Base-by-base conservation (phyloP, 1,140 invertebrate genomes). In the Campodea augens region DNA sequence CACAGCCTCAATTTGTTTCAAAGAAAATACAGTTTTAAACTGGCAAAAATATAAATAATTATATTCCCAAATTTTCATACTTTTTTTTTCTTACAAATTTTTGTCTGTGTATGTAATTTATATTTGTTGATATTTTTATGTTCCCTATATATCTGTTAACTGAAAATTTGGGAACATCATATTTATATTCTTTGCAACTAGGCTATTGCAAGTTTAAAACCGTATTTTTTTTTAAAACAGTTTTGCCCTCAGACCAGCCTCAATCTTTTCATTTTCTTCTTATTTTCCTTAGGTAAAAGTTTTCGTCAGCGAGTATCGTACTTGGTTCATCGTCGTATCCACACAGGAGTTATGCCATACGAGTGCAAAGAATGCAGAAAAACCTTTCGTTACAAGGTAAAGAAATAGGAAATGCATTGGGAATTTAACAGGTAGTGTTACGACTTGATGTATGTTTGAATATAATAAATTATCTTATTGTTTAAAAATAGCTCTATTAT, bases 231-330 rank as follows among this genome's bases (percentile, higher is more conserved):
- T 15, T 15, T 10, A 32, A 32, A 32, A 32, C 27, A 32, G 7
- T 10, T 15, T 32, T 32, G 7, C 7, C n/a, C 7, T 10, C n/a
- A 10, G 15, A 32, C 27, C 27, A 32, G 27, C 7, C 27, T 10
- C 25, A 2, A 32, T 40, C 29, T 25, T 4, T 15, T 38, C 15
- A 38, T 1, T 15, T 13, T 15, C 24, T 22, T 38, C 24, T 15
- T 38, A 52, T 67, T 65, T 20, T n/a, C n/a, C n/a, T n/a, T 56
- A 87, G 82, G 82, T 22, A 88, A 87, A 70, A 76, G 78, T 57
- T 88, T 88, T 58, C 69, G 84, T 18, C 84, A 87, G 60, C 62
- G 83, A 43, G 82, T 88, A 19, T 86, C 82, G 0, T 87, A 86
- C 60, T 63, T 87, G 52, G 82, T 88, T 1, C 83, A 89, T 60